These are phyloP conservation scores for Yasuhikotakia modesta DNA, from an alignment of 2,797 vertebrate genomes.

Conservation along the genomic window DNA sequence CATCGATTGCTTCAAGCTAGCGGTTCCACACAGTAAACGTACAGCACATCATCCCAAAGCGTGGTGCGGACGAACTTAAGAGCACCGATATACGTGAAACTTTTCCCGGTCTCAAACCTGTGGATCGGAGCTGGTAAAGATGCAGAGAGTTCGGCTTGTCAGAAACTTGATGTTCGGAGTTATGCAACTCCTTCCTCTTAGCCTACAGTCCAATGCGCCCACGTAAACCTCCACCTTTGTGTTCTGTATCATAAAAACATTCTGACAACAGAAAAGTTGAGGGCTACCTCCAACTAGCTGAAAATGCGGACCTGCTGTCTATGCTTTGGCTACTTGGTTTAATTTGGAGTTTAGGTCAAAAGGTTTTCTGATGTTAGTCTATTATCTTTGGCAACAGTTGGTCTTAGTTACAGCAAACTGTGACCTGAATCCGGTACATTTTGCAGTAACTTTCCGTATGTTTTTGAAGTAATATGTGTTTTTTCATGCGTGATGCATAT, in stretches of 20 bases:
- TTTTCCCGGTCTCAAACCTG: background rate
- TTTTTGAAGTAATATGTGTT: background rate
- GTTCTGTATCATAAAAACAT: slow-evolving; percentile 7
- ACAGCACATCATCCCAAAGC: slow-evolving; percentile 54
- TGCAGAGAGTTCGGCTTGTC: slow-evolving; percentile 23
- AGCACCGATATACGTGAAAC: slow-evolving; percentile 39
- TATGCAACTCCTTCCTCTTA: slow-evolving; percentile 47
- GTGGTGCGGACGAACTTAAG: slow-evolving; percentile 32
- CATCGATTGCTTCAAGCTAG: slow-evolving; percentile 57
- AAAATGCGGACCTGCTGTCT: background rate
- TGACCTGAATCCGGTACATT: background rate
- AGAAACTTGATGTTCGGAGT: slow-evolving; percentile 36
- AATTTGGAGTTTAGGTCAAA: background rate
- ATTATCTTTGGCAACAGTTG: background rate
- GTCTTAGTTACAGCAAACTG: slow-evolving; percentile 18
- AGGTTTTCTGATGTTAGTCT: too few species aligned
- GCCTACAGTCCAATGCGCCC: slow-evolving; percentile 41
- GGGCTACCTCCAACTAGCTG: background rate
- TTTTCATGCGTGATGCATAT: background rate
- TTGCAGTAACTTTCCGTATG: background rate
- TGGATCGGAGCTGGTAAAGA: background rate
- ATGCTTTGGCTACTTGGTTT: background rate
- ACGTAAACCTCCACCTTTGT: slow-evolving; percentile 33
- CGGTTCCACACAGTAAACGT: slow-evolving; percentile 62
- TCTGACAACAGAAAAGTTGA: slow-evolving; percentile 28